Evolutionary conservation across 2,113 vertebrate genomes (phyloP), one percentile per base, ranked within the genome.

Genomic region (Phyllopteryx taeniolatus): DNA sequence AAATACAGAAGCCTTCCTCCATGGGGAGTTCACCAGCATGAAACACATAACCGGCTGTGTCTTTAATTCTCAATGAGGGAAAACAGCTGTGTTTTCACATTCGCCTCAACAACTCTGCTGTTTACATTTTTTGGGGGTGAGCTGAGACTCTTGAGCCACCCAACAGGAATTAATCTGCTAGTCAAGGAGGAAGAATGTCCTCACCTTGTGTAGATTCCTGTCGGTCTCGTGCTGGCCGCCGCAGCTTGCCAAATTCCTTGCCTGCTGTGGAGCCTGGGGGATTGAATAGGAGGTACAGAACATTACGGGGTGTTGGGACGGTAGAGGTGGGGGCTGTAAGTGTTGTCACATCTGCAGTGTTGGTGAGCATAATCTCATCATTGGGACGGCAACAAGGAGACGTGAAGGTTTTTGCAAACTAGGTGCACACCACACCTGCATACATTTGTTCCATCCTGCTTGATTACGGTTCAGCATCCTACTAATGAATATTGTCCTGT

Each of bases 371-470:
- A 82, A 83, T 82, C 77, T 65, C 76, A 71, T 73, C 68, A 73
- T 39, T 19, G 62, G 22, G 57, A 66, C 42, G 72, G 65, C 12
- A 49, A 78, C 54, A 0, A 53, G 61, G 64, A 75, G 67, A 79
- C 61, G 70, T 9, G 7, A 77, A 76, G 70, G 39, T 65, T 85
- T 69, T 77, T 14, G 22, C 69, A 84, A 77, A 81, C 80, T 90
- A 93, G 92, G 89, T 93, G 92, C 85, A 84, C 75, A 66, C 74
- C 77, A 89, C 93, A 93, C 91, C 91, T 94, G 92, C 73, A 27
- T 59, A 75, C 74, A 12, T 78, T 78, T 60, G 76, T 77, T 88
- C 89, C 82, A 87, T 87, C 83, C 83, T 60, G 51, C 76, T 83
- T 92, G 91, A 93, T 92, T 93, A 90, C 86, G 91, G 91, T 90